A percentile compares a stretch with the other conserved stretches of the same genome.
Evolutionary conservation across 2,888 invertebrate genomes (phyloP).

Genomic region (Andrena camellia): DNA sequence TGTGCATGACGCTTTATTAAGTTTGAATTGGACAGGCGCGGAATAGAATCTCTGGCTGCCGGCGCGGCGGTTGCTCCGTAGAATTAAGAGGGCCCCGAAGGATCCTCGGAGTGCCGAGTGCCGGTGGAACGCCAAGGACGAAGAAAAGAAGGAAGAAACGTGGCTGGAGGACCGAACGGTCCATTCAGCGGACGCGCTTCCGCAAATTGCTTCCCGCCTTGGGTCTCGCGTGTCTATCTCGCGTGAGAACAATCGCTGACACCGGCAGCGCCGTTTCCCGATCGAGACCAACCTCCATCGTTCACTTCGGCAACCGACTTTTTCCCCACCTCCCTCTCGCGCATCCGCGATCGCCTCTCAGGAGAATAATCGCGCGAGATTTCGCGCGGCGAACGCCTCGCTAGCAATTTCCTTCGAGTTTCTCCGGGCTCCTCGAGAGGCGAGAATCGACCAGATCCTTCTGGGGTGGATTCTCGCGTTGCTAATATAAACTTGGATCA

Average conservation of each 20-base stretch:
- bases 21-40: slow-evolving; percentile 80
- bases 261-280: slow-evolving; percentile 5
- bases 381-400: not conserved
- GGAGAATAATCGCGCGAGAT: not conserved
- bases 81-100: slow-evolving; percentile 66
- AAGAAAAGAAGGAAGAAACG: slow-evolving; percentile 1
- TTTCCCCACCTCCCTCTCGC: not conserved
- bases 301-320: not conserved
- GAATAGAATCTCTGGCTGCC: slow-evolving; percentile 78
- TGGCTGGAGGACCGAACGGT: slow-evolving; percentile 11
- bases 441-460: not conserved
- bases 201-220: slow-evolving; percentile 64
- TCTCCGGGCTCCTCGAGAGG: not conserved
- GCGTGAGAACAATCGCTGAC: slow-evolving; percentile 58
- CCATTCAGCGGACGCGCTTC: slow-evolving; percentile 34
- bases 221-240: slow-evolving; percentile 27
- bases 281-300: slow-evolving; percentile 37
- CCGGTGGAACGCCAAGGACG: slow-evolving; percentile 7
- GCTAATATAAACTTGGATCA: not conserved
- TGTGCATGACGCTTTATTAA: slow-evolving; percentile 84
- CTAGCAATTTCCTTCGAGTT: not conserved
- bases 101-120: slow-evolving; percentile 17
- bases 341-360: not conserved
- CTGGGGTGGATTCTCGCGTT: not conserved
- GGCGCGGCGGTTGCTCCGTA: slow-evolving; percentile 58